Base-by-base conservation (phyloP, 1,140 invertebrate genomes). In the Brachionus plicatilis region DNA sequence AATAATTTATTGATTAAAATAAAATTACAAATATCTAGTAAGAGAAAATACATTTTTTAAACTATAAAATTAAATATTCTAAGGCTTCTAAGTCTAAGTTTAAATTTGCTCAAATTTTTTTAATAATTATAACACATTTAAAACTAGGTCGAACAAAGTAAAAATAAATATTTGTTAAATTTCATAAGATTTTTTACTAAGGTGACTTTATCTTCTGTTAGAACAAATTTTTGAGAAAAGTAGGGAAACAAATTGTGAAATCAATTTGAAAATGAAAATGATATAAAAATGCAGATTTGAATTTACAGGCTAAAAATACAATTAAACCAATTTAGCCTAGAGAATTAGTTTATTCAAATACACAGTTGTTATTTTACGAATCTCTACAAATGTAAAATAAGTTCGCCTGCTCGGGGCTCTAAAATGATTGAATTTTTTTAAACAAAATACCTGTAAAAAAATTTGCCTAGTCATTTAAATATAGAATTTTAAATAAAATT, bases 311-410 rank as follows among this genome's bases (percentile, higher is more conserved):
- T 20, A 60, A 8, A 60, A 60, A 60, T 20, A 60, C 53, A 60
- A 60, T 60, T 68, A 33, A 68, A 68, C 8, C 12, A 37, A 68
- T 6, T 68, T 68, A 68, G 66, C 66, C 66, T 68, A 14, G 0
- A 41, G 66, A 68, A 68, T 68, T 68, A 68, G 66, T 68, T 68
- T 68, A 68, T 68, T 68, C 29, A 68, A 33, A 68, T 68, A 33
- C 41, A 41, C 66, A 33, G 66, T 68, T 68, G 8, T 68, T 33
- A 33, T 37, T 33, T 12, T 29, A 9, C 53, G 53, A 60, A 60
- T 60, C 53, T 60, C 20, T n/a, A 60, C 1, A 60, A 60, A 9
- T 60, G 53, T 20, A 20, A 20, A 60, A 60, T 24, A 60, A 60
- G 53, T 60, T 60, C 53, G 53, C 20, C 8, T 24, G 66, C 66